These are phyloP conservation scores for Chionoecetes opilio DNA, from an alignment of 1,140 invertebrate species.

Conservation along the genomic window DNA sequence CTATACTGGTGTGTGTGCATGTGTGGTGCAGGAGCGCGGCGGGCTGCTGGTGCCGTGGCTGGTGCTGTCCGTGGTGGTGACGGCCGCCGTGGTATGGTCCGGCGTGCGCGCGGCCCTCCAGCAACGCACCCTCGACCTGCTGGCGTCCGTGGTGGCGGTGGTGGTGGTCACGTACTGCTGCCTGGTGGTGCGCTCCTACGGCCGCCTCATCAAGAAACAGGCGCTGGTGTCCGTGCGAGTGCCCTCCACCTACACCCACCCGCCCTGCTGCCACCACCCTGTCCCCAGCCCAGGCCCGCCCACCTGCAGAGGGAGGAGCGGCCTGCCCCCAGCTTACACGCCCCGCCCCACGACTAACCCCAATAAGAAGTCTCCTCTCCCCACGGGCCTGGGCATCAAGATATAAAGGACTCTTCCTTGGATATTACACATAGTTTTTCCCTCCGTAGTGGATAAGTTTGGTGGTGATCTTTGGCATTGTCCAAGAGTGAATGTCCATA, in stretches of 20 bases:
- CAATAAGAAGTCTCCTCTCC: conserved; percentile 59
- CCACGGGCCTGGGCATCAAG: conserved; percentile 69
- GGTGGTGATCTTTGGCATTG: background rate
- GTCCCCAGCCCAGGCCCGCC: background rate
- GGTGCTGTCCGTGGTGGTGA: conserved; percentile 75
- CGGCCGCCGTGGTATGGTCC: conserved; percentile 74
- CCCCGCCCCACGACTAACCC: background rate
- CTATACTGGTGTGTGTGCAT: too few relatives aligned
- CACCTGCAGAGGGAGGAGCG: background rate
- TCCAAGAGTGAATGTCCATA: background rate
- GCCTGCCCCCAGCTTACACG: conserved; percentile 43
- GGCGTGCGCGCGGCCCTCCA: conserved; percentile 70
- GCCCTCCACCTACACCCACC: conserved; percentile 54
- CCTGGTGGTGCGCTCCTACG: conserved; percentile 70
- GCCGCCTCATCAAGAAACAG: conserved; percentile 65
- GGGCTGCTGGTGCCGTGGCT: conserved; percentile 79
- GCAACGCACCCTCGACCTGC: conserved; percentile 65
- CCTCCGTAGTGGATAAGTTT: background rate
- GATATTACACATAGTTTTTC: background rate
- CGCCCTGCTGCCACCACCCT: conserved; percentile 37
- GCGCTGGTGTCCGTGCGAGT: conserved; percentile 64
- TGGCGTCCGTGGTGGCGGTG: conserved; percentile 67
- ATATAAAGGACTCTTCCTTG: conserved; percentile 28
- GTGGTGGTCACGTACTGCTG: conserved; percentile 69
- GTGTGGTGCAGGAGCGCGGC: conserved; percentile 60